Percentiles rank a stretch among this genome's conserved stretches.
phyloP scores from a whole-genome alignment of 2,888 invertebrate genomes.

The Erannis defoliaria region DNA sequence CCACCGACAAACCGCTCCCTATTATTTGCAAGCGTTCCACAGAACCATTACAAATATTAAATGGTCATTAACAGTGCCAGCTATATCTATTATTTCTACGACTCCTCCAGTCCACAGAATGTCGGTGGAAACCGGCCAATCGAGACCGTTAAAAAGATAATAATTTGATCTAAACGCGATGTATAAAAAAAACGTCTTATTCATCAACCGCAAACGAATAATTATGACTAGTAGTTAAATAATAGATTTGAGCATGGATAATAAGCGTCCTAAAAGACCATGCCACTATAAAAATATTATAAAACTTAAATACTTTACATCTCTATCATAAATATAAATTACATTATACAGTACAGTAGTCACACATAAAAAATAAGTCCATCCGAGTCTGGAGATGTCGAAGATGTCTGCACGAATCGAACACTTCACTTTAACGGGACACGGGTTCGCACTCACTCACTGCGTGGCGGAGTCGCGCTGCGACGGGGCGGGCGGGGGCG shows the following conservation, averaged over 20 bases:
- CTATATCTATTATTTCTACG: neutral
- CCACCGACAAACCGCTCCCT: neutral
- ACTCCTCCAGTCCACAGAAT: neutral
- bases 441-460: slow-evolving; percentile 30
- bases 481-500: slow-evolving; percentile 42
- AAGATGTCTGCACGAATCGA: too few species aligned
- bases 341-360: slow-evolving; percentile 61
- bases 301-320: slow-evolving; percentile 68
- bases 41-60: slow-evolving; percentile 3
- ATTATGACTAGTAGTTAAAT: slow-evolving; percentile 85
- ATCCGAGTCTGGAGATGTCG: slow-evolving; percentile 46
- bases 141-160: slow-evolving; percentile 50
- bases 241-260: slow-evolving; percentile 85
- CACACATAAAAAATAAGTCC: slow-evolving; percentile 61
- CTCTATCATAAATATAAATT: slow-evolving; percentile 77
- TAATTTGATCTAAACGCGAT: slow-evolving; percentile 63
- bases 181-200: slow-evolving; percentile 54
- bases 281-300: slow-evolving; percentile 82
- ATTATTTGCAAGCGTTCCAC: slow-evolving; percentile 17
- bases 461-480: slow-evolving; percentile 49
- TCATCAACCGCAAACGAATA: slow-evolving; percentile 65
- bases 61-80: neutral
- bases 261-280: slow-evolving; percentile 81
- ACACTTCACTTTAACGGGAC: too few species aligned
- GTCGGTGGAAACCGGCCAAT: slow-evolving; percentile 42